Conservation (phyloP, 2,113 vertebrate species). For the Ondatra zibethicus region DNA sequence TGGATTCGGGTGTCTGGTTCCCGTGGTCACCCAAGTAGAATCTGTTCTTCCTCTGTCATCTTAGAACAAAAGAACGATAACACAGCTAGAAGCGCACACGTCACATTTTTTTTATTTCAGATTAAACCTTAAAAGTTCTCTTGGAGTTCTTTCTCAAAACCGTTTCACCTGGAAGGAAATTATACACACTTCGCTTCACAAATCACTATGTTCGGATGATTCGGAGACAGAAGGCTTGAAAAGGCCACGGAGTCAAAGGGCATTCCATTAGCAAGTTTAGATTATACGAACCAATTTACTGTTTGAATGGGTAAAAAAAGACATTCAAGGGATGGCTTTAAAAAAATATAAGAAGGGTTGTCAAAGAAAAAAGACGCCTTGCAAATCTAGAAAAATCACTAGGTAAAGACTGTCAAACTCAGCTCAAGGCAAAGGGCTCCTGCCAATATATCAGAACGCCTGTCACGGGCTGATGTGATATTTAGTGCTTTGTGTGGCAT, state of each 20-base stretch:
- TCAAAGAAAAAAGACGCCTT: constrained; percentile 84
- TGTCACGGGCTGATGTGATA: constrained; percentile 82
- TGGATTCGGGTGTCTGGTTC: background rate
- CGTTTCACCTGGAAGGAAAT: constrained; percentile 49
- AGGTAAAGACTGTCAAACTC: constrained; percentile 82
- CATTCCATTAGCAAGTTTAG: constrained; percentile 76
- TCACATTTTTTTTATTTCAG: accelerated
- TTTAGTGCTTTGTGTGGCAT: constrained; percentile 81
- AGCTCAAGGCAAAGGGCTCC: constrained; percentile 78
- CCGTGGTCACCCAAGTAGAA: background rate
- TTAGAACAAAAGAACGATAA: constrained; percentile 34
- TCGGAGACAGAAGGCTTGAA: constrained; percentile 64
- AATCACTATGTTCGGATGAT: background rate
- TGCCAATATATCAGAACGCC: constrained; percentile 55
- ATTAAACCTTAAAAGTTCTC: constrained; percentile 35
- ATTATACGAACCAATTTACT: constrained; percentile 76
- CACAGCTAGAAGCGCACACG: background rate
- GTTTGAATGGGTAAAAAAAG: constrained; percentile 65
- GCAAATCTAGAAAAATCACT: constrained; percentile 83
- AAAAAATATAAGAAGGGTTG: constrained; percentile 83
- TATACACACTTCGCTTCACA: constrained; percentile 49
- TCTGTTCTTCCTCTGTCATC: background rate
- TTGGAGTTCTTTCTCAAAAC: background rate
- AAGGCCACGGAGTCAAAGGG: constrained; percentile 72
- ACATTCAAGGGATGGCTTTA: constrained; percentile 80